Evolutionary conservation across 2,888 invertebrate species (phyloP), one percentile per base, ranked within the genome.

Genomic region (Eurytoma californica): DNA sequence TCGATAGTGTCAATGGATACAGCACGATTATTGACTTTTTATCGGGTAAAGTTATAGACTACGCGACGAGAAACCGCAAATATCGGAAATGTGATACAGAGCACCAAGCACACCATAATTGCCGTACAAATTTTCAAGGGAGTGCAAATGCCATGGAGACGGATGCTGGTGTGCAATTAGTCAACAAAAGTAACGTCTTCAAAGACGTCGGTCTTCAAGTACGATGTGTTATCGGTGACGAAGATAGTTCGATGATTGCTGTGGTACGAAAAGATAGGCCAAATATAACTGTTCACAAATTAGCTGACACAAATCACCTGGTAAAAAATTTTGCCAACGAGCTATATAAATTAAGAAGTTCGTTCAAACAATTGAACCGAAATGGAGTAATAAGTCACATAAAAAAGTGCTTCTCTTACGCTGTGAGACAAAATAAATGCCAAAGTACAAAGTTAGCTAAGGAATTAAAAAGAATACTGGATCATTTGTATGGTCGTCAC

Each of bases 101-200:
- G 83, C 78, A 73, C 20, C 14, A 53, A 3, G 81, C 79, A 79
- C 58, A 80, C 5, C 84, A 86, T 67, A 83, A 86, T 69, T 86
- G 85, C 53, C 77, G 85, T 14, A 47, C 20, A 14, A 80, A 80
- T n/a, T 77, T 72, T 47, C 49, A 68, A 28, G 72, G 77, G 0
- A 80, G 77, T 49, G 83, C 85, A 0, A 85, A 86, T 58, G 83
- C 83, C 0, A 85, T 86, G 84, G 84, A 85, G 65, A 67, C 84
- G 3, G 63, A 81, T 76, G 82, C 77, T 18, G 83, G 77, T 0
- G 82, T 74, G 14, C 16, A 81, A 28, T 49, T 83, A 30, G 39
- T 79, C n/a, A 81, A 77, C 39, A 39, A 77, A 39, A 83, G 82
- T 67, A 24, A 13, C 12, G 73, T 82, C 65, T 58, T 82, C 0